These are phyloP conservation scores for Mastigias papua DNA, from an alignment of 30 jellyfish, hydroid and myxozoan genomes.

Conservation along the genomic window DNA sequence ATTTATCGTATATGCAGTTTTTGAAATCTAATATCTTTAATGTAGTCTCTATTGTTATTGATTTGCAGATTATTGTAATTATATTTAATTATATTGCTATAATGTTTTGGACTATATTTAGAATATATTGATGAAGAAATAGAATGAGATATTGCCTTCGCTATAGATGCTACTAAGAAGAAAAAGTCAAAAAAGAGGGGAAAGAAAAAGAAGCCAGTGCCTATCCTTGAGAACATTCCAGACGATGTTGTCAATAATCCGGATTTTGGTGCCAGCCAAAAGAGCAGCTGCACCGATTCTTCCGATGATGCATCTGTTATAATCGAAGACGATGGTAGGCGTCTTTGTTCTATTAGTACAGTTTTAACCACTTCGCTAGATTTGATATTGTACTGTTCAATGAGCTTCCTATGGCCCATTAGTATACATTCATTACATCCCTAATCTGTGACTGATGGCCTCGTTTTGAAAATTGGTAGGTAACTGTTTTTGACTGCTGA, in stretches of 20 bases:
- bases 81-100: too few species aligned
- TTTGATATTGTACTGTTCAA: neutral
- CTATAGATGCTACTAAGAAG: neutral
- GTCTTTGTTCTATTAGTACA: neutral
- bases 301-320: neutral
- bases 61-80: too few species aligned
- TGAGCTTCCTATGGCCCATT: neutral
- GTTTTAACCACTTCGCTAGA: neutral
- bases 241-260: neutral
- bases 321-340: neutral
- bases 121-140: too few species aligned
- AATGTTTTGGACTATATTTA: too few species aligned
- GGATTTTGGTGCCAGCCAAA: neutral
- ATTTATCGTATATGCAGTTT: too few species aligned
- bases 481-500: too few species aligned
- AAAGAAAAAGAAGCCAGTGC: neutral
- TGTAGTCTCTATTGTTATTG: too few species aligned
- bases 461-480: too few species aligned
- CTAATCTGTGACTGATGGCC: too few species aligned
- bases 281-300: neutral
- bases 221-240: neutral
- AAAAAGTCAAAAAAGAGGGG: neutral
- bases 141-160: too few species aligned
- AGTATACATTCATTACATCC: too few species aligned
- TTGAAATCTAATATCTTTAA: too few species aligned